Evolutionary conservation across 2,888 invertebrate genomes (phyloP).

Genomic region (Pseudanteris insignis): DNA sequence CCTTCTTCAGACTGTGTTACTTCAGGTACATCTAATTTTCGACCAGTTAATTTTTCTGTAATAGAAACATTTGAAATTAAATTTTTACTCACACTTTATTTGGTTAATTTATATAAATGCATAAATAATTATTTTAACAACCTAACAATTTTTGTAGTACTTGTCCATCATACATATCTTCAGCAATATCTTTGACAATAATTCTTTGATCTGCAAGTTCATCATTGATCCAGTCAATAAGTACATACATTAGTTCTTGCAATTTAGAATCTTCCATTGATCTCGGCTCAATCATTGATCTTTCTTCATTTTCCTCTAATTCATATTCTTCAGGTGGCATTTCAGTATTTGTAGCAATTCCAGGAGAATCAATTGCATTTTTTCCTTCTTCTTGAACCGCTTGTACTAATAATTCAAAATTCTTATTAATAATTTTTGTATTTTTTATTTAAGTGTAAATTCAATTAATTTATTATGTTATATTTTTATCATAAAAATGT

Average conservation of each 20-base stretch:
- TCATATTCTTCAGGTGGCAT: slow-evolving; percentile 94
- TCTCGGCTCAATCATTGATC: slow-evolving; percentile 92
- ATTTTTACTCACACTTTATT: slow-evolving; percentile 4
- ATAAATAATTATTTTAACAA: slow-evolving; percentile 48
- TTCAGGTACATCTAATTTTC: slow-evolving; percentile 94
- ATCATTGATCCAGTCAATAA: slow-evolving; percentile 99
- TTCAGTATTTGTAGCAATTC: slow-evolving; percentile 85
- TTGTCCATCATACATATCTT: slow-evolving; percentile 98
- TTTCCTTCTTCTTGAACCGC: slow-evolving; percentile 96
- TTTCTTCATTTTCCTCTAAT: slow-evolving; percentile 94
- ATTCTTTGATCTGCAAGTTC: slow-evolving; percentile 95
- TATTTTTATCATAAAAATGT: too few species aligned
- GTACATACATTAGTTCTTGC: slow-evolving; percentile 81
- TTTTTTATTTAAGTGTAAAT: too few species aligned
- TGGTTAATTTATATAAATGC: background rate
- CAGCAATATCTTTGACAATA: slow-evolving; percentile 94
- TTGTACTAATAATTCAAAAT: too few species aligned
- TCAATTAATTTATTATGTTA: too few species aligned
- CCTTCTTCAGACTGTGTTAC: slow-evolving; percentile 98
- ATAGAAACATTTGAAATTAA: slow-evolving; percentile 4
- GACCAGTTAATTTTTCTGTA: slow-evolving; percentile 84
- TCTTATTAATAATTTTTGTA: too few species aligned
- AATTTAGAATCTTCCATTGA: slow-evolving; percentile 89
- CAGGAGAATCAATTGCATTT: slow-evolving; percentile 96
- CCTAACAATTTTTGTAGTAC: slow-evolving; percentile 77